Conservation (phyloP, 2,113 vertebrate genomes). For the Bostrychus sinensis region DNA sequence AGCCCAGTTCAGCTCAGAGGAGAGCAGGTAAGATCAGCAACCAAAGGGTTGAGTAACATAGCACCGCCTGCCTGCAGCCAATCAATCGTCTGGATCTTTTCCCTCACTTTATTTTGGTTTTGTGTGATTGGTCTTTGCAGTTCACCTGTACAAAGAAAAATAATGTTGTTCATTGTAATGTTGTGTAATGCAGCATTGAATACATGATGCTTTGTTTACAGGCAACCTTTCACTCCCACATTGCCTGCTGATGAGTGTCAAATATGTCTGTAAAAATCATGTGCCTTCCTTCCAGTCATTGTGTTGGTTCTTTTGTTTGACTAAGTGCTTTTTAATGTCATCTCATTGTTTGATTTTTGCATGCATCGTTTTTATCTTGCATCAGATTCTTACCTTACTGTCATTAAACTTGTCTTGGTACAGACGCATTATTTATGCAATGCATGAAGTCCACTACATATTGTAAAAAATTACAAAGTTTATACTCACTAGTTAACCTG, state of each 20-base stretch:
- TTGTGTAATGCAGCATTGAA: conserved; percentile 20
- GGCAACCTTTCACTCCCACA: conserved; percentile 16
- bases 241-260: too few species aligned
- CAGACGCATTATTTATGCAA: background rate
- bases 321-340: background rate
- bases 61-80: conserved; percentile 76
- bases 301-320: conserved; percentile 26
- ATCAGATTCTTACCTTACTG: too few species aligned
- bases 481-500: conserved; percentile 27
- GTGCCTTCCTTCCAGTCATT: conserved; percentile 17
- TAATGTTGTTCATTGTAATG: background rate
- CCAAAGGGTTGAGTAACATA: conserved; percentile 52
- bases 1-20: conserved; percentile 79
- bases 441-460: conserved; percentile 41
- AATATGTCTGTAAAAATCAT: conserved; percentile 1
- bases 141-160: conserved; percentile 2
- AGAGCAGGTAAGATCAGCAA: conserved; percentile 89
- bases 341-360: conserved; percentile 35
- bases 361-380: conserved; percentile 29
- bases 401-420: too few species aligned
- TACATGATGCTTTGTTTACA: conserved; percentile 32
- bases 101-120: conserved; percentile 37
- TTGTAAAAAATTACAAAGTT: background rate
- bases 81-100: conserved; percentile 65
- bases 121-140: conserved; percentile 40